Evolutionary conservation across 2,797 vertebrate species (phyloP).

Genomic region (Geotria australis): DNA sequence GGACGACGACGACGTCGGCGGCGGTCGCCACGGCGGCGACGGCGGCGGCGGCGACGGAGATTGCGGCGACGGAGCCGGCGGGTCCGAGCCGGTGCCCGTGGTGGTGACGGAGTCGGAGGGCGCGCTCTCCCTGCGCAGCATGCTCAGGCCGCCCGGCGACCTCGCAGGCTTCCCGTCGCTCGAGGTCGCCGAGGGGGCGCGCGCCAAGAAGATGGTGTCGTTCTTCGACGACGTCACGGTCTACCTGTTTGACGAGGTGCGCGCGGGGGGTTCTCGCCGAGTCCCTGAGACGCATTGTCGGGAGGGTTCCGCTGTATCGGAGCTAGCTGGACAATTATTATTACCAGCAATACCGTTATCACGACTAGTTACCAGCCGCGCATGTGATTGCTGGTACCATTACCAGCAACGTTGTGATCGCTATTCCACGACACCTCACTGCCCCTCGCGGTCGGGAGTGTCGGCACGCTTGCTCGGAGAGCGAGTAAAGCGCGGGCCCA

Average conservation of each 20-base stretch:
- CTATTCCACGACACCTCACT: no score
- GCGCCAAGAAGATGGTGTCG: constrained; percentile 64
- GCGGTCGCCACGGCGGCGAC: constrained; percentile 38
- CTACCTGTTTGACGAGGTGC: constrained; percentile 84
- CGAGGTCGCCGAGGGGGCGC: constrained; percentile 22
- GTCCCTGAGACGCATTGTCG: no score
- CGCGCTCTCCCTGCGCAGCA: constrained; percentile 36
- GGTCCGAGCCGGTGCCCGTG: constrained; percentile 23
- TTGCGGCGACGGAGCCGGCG: constrained; percentile 42
- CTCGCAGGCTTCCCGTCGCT: constrained; percentile 11
- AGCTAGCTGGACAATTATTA: no score
- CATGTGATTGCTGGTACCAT: no score
- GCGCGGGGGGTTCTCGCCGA: not conserved
- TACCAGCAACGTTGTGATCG: no score
- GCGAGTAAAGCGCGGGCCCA: no score
- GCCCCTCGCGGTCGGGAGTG: no score
- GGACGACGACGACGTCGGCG: constrained; percentile 30
- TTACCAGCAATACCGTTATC: no score
- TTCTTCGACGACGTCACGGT: constrained; percentile 87
- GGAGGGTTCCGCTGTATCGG: no score
- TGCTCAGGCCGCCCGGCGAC: constrained; percentile 41
- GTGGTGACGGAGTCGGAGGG: constrained; percentile 57
- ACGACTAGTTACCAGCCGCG: no score
- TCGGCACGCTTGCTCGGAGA: no score
- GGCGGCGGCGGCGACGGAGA: constrained; percentile 40